Evolutionary conservation across 1,140 invertebrate genomes (phyloP), one percentile per base, ranked within the genome.

Genomic region (Drosophila funebris): DNA sequence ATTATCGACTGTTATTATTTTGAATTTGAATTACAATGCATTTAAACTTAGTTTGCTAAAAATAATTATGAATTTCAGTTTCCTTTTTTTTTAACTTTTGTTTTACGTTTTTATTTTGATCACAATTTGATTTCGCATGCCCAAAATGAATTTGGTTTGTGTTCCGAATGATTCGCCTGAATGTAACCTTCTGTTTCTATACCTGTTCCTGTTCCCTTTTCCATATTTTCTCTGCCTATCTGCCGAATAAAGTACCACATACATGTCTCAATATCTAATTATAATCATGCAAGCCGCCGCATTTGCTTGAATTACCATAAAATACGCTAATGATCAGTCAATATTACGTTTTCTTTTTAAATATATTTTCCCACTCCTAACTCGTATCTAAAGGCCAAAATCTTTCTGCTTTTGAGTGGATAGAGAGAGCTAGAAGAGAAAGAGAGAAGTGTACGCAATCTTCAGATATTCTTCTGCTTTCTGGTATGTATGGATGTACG

Each of bases 81-180:
- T 31, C 4, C 18, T 16, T 18, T 33, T 52, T 16, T 50, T 24
- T 31, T 50, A 16, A 16, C 4, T 39, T 78, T 78, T 61, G 41
- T 48, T 53, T 81, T 52, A 52, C 48, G 48, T 52, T 52, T 82
- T 82, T 85, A 57, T 80, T 77, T 80, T 77, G 84, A 88, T 88
- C 84, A 89, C 84, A 88, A 84, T 88, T 88, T 88, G 84, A 89
- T 89, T 89, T 90, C 82, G 84, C 84, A 74, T 88, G 80, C 69
- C 84, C 80, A 89, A 79, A 84, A 72, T 77, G 46, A 73, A 62
- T 83, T 88, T 83, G 75, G 83, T 87, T 85, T 88, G 53, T 82
- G 70, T 85, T 78, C 83, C 83, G 84, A 87, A 87, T 88, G 83
- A 58, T 82, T 88, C 66, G 81, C 81, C 81, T 85, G 82, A 85